These are phyloP conservation scores for Melanogrammus aeglefinus DNA, from an alignment of 2,797 vertebrate species.

Conservation along the genomic window DNA sequence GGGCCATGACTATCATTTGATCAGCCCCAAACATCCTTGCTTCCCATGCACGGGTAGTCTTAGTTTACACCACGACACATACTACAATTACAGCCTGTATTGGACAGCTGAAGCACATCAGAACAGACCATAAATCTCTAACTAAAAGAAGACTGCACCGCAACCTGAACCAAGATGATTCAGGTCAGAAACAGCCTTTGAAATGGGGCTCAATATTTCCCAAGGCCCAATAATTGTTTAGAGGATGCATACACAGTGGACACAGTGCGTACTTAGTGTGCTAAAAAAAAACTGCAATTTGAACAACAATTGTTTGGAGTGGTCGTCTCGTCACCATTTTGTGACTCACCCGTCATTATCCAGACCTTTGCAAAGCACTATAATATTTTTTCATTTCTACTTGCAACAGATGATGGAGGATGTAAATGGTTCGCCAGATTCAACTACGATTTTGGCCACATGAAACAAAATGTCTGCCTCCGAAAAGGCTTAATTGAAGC, in stretches of 20 bases:
- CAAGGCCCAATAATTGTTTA: not conserved
- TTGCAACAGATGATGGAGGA: not conserved
- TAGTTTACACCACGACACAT: constrained; percentile 60
- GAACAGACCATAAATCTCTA: constrained; percentile 39
- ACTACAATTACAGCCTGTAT: constrained; percentile 62
- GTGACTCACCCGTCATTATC: not conserved
- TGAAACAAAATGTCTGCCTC: not conserved
- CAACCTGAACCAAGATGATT: constrained; percentile 48
- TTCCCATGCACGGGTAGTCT: constrained; percentile 3
- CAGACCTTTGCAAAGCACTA: not conserved
- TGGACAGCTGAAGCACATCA: constrained; percentile 27
- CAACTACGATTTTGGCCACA: not conserved
- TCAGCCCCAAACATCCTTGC: constrained; percentile 44
- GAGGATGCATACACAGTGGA: not conserved
- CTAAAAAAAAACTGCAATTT: not conserved
- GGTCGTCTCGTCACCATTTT: not conserved
- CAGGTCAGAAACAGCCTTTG: not conserved
- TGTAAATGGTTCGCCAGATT: not conserved
- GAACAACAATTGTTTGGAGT: not conserved
- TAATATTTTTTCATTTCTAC: not conserved
- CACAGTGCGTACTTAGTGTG: not conserved
- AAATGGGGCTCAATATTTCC: not conserved
- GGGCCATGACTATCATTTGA: constrained; percentile 54
- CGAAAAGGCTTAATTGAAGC: not conserved
- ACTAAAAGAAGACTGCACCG: constrained; percentile 35